Base-by-base conservation (phyloP, 2,113 vertebrate genomes). In the Conger conger region DNA sequence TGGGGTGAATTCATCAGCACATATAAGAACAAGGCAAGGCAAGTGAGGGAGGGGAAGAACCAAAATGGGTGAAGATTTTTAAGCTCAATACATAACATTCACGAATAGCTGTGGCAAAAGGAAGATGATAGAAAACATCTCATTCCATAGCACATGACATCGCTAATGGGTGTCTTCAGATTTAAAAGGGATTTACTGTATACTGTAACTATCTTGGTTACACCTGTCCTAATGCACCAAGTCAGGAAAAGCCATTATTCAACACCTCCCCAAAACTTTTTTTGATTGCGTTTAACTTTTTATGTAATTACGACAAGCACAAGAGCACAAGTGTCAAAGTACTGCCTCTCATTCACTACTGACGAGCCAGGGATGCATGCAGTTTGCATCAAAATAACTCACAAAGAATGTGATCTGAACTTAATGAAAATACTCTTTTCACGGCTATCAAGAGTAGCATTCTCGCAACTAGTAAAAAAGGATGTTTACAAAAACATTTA, bases 281-380 rank as follows among this genome's bases (percentile, higher is more conserved):
- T 68, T n/a, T 57, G 18, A 57, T 9, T 57, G 18, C 15, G 18
- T n/a, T 68, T 8, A 20, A 68, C 23, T n/a, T 68, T 6, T 30
- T 73, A 30, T 33, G 23, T 1, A n/a, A 13, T 73, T 33, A n/a
- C 9, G 60, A 23, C 68, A 73, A 73, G 68, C 68, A 73, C 68
- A 73, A 73, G 68, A 73, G 68, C 68, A 73, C 68, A n/a, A 73
- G 68, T 73, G 27, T 33, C n/a, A n/a, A 73, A 33, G 68, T 73
- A 27, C 33, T 33, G n/a, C 9, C 13, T 27, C 68, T 30, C n/a
- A 73, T n/a, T 73, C n/a, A 30, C 9, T 33, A 73, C n/a, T 33
- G 68, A 5, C 0, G 68, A 73, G 27, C n/a, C 11, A 63, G 57
- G 23, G 20, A 3, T 27, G 17, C 17, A 27, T 2, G 57, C 23